Evolutionary conservation across 1,140 invertebrate species (phyloP), one percentile per base, ranked within the genome.

Genomic region (Neodiprion lecontei): DNA sequence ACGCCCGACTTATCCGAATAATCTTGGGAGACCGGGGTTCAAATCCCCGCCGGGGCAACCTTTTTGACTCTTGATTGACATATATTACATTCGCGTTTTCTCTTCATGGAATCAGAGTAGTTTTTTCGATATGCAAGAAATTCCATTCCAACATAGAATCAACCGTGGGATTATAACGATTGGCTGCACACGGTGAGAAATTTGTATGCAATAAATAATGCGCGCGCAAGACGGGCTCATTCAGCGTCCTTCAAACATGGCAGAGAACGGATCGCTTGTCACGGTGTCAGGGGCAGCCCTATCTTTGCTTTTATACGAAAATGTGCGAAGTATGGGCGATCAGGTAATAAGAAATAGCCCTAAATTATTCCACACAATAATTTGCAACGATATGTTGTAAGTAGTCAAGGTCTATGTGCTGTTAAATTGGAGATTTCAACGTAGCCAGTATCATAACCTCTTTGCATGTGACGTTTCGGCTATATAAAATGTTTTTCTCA

Each of bases 241-340:
- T 17, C 53, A 61, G 53, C 53, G 53, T 61, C 53, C 4, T 8
- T 14, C 53, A 74, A 86, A 88, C 61, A 89, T 89, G 86, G 85
- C 85, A 77, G 82, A 84, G 48, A 81, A 77, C 75, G 80, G 82
- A 79, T 80, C 86, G 40, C 74, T 85, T 70, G 84, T 87, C 69
- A 88, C 86, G 12, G 84, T 89, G 75, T 87, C 88, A 70, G 91
- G 92, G n/a, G 89, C 91, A 48, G 90, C 91, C 65, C 87, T 93
- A 74, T 92, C 92, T 1, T 88, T 92, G 80, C 83, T 93, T 71
- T 86, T 92, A 70, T 92, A 90, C 78, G 92, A 93, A 83, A 92
- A 92, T 88, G 87, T 89, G 74, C 89, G 91, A 79, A 89, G 88
- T 72, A 77, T 77, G 17, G 87, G 88, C 65, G 89, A 91, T 78